phyloP scores from a whole-genome alignment of 2,797 vertebrate genomes.

The Amazona finschi region DNA sequence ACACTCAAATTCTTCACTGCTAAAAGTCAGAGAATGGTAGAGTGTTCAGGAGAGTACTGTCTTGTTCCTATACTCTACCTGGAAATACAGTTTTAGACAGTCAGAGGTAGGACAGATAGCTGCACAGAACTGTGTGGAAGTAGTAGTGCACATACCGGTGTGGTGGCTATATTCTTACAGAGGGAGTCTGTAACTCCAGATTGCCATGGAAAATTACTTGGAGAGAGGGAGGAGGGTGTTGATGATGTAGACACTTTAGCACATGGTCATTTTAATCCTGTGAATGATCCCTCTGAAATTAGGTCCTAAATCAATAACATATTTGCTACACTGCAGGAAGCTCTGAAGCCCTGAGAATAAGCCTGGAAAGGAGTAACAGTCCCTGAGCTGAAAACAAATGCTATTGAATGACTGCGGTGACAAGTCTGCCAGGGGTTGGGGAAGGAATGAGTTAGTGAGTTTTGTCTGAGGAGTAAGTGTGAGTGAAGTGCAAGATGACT shows the following conservation, averaged over 20 bases:
- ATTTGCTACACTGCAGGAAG: background rate
- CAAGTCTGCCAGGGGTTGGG: background rate
- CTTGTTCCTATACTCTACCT: background rate
- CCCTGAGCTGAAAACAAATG: background rate
- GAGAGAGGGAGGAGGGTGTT: background rate
- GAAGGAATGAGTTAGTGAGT: background rate
- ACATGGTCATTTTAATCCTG: background rate
- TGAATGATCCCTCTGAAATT: background rate
- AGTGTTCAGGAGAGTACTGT: background rate
- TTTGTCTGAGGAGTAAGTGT: background rate
- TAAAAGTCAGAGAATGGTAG: background rate
- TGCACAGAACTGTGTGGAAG: background rate
- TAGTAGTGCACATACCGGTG: background rate
- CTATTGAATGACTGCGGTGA: accelerated
- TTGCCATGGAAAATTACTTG: background rate
- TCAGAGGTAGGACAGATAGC: background rate
- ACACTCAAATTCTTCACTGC: background rate
- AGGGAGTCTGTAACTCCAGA: background rate
- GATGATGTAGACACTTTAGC: background rate
- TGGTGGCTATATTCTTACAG: background rate
- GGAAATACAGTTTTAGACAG: background rate
- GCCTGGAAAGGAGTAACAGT: background rate
- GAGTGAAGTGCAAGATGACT: background rate
- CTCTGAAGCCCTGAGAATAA: background rate
- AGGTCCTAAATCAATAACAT: background rate